Evolutionary conservation across 2,888 invertebrate species (phyloP).

Genomic region (Calephelis perditalis): DNA sequence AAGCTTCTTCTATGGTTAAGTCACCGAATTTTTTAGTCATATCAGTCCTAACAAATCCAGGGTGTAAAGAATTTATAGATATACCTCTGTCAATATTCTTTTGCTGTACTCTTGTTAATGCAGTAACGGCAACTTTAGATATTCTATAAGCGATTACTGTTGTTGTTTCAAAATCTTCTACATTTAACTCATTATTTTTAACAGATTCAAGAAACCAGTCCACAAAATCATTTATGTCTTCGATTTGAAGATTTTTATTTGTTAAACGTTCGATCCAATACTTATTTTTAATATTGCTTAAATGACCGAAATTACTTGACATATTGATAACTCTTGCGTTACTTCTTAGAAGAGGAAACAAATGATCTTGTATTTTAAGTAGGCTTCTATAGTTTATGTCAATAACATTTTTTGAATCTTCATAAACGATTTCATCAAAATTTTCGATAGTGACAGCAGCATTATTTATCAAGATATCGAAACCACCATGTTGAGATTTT

Average conservation of each 20-base stretch:
- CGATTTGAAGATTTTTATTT: constrained; percentile 27
- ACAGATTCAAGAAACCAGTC: constrained; percentile 35
- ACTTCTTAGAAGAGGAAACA: constrained; percentile 31
- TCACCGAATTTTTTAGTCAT: constrained; percentile 32
- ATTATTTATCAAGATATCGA: constrained; percentile 42
- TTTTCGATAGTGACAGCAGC: constrained; percentile 33
- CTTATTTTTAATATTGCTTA: constrained; percentile 33
- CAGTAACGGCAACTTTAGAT: constrained; percentile 35
- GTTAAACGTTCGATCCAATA: constrained; percentile 33
- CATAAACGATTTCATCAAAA: constrained; percentile 30
- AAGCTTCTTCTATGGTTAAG: constrained; percentile 28
- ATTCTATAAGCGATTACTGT: constrained; percentile 30
- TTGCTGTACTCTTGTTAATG: constrained; percentile 33
- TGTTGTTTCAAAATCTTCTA: constrained; percentile 32
- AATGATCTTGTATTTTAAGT: constrained; percentile 33
- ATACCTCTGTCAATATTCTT: constrained; percentile 30
- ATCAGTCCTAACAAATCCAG: constrained; percentile 35
- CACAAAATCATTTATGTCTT: constrained; percentile 34
- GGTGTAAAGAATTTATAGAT: constrained; percentile 34
- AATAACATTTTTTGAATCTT: constrained; percentile 35
- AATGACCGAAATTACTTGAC: constrained; percentile 32
- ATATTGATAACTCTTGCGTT: too few relatives aligned
- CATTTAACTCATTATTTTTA: constrained; percentile 29
- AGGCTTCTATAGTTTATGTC: constrained; percentile 37
- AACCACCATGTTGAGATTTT: constrained; percentile 34